Evolutionary conservation across 1,140 invertebrate species (phyloP).

Genomic region (Mya arenaria): DNA sequence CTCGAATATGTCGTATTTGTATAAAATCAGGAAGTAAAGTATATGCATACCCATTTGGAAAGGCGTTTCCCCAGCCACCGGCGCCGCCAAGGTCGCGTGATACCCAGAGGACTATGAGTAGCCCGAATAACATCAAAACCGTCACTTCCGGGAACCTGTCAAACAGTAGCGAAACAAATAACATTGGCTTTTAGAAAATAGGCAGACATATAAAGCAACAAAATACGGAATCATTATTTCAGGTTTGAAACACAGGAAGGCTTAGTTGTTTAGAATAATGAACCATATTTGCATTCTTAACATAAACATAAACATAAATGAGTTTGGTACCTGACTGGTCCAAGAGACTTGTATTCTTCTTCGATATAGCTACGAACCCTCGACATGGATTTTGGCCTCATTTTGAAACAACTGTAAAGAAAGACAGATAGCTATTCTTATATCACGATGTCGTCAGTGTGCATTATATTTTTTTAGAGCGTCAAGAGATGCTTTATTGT

Average conservation of each 20-base stretch:
- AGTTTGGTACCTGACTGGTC: conserved; percentile 90
- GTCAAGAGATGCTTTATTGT: too few species aligned
- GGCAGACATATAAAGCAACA: too few species aligned
- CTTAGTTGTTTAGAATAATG: too few species aligned
- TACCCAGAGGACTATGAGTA: conserved; percentile 93
- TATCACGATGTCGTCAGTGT: too few species aligned
- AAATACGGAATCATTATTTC: too few species aligned
- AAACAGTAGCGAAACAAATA: too few species aligned
- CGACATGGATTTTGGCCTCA: conserved; percentile 81
- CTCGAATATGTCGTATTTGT: background rate
- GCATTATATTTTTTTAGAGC: too few species aligned
- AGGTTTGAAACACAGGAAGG: too few species aligned
- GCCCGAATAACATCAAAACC: conserved; percentile 89
- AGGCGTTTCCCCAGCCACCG: conserved; percentile 85
- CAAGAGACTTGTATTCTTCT: conserved; percentile 87
- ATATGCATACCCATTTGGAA: conserved; percentile 67
- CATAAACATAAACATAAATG: too few species aligned
- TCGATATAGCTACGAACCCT: conserved; percentile 63
- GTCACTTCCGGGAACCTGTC: conserved; percentile 86
- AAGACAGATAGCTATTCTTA: too few species aligned
- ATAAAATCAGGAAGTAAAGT: background rate
- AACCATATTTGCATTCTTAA: too few species aligned
- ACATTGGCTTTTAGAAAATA: too few species aligned
- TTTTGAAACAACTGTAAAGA: conserved; percentile 33
- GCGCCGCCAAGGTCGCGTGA: conserved; percentile 93